phyloP scores from a whole-genome alignment of 2,113 vertebrate species.

The Nansenia antarctica region DNA sequence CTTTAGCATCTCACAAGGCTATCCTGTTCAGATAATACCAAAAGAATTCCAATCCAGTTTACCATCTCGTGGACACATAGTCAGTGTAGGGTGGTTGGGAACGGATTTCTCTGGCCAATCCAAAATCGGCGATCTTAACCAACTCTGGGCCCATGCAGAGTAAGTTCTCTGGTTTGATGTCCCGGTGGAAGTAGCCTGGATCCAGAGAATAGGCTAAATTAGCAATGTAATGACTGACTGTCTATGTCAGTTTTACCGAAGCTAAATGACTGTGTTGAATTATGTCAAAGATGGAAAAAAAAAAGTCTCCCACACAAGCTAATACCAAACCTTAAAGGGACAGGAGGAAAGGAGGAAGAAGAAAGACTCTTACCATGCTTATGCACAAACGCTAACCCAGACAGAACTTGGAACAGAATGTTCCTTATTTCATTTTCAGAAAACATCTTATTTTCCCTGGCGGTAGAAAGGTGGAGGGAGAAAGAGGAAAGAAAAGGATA shows the following conservation, averaged over 20 bases:
- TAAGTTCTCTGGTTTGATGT: slow-evolving; percentile 90
- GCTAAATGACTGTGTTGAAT: no score
- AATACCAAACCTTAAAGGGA: background rate
- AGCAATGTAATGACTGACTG: no score
- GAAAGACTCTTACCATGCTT: slow-evolving; percentile 75
- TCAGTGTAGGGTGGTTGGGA: slow-evolving; percentile 97
- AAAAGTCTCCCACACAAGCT: background rate
- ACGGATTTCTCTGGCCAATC: slow-evolving; percentile 93
- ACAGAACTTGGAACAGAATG: slow-evolving; percentile 74
- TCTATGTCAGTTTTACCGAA: background rate
- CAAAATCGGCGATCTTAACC: slow-evolving; percentile 98
- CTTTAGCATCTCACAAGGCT: no score
- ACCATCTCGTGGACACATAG: slow-evolving; percentile 98
- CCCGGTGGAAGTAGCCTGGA: slow-evolving; percentile 86
- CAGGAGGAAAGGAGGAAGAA: slow-evolving; percentile 20
- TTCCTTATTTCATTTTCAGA: slow-evolving; percentile 80
- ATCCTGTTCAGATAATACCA: no score
- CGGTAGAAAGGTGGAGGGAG: slow-evolving; percentile 35
- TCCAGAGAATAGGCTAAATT: background rate
- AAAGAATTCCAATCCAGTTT: slow-evolving; percentile 79
- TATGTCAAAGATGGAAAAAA: no score
- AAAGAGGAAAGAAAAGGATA: slow-evolving; percentile 33
- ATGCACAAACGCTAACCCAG: slow-evolving; percentile 77
- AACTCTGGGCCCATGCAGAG: slow-evolving; percentile 94
- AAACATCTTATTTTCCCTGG: slow-evolving; percentile 78